A percentile compares a stretch with the other conserved stretches of the same genome.
phyloP scores from a whole-genome alignment of 1,140 invertebrate species.

The Dinothrombium tinctorium region DNA sequence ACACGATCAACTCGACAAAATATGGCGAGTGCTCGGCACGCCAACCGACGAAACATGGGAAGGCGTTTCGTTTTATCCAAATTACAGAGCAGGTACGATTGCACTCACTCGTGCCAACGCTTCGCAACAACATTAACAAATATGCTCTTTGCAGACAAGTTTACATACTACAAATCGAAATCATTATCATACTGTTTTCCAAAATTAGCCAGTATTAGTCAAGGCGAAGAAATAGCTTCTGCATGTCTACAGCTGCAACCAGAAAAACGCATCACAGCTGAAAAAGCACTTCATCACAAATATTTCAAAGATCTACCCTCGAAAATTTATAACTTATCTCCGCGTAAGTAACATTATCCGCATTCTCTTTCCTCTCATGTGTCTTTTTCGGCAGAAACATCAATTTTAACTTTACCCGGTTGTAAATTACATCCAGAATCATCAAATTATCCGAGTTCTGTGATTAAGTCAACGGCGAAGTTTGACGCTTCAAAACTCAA shows the following conservation, averaged over 20 bases:
- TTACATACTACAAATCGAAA: too few species aligned
- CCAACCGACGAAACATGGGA: slow-evolving; percentile 29
- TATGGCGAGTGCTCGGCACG: slow-evolving; percentile 32
- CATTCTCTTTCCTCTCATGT: too few species aligned
- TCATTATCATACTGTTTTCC: slow-evolving; percentile 63
- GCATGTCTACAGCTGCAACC: slow-evolving; percentile 70
- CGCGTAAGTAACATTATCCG: slow-evolving; percentile 40
- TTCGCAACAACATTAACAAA: neutral
- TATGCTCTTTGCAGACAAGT: slow-evolving; percentile 5
- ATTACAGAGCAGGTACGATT: slow-evolving; percentile 38
- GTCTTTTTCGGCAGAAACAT: too few species aligned
- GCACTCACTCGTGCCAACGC: neutral
- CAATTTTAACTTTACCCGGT: too few species aligned
- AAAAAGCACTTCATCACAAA: slow-evolving; percentile 57
- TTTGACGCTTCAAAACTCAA: too few species aligned
- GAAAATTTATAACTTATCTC: slow-evolving; percentile 65
- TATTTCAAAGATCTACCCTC: slow-evolving; percentile 73
- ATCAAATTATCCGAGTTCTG: too few species aligned
- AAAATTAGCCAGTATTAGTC: slow-evolving; percentile 56
- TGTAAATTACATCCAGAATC: too few species aligned
- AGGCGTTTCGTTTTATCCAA: slow-evolving; percentile 57
- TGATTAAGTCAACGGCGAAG: too few species aligned
- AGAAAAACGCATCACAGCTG: slow-evolving; percentile 54
- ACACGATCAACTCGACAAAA: slow-evolving; percentile 38
- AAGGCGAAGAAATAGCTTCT: slow-evolving; percentile 64